Conservation (phyloP, 2,113 vertebrate genomes). For the Polypterus senegalus region DNA sequence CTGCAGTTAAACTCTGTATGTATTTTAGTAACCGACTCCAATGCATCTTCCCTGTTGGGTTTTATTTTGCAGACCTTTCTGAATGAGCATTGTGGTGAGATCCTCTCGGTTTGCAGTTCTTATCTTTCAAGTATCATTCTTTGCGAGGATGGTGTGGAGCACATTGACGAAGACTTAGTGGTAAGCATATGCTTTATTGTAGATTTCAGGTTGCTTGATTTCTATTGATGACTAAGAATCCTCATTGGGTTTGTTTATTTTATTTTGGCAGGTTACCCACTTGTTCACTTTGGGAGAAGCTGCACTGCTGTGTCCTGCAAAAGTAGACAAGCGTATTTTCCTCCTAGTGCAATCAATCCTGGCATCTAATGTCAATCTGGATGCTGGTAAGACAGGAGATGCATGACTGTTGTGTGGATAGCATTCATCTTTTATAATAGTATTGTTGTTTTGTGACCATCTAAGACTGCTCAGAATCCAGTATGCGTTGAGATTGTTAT, state of each 20-base stretch:
- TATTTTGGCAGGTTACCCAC: conserved; percentile 60
- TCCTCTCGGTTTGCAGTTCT: conserved; percentile 60
- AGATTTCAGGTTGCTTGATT: no score
- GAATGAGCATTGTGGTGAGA: conserved; percentile 59
- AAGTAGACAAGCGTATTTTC: conserved; percentile 58
- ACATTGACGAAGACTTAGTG: conserved; percentile 63
- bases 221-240: no score
- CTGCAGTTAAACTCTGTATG: no score
- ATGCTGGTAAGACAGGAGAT: conserved; percentile 39
- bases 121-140: conserved; percentile 64
- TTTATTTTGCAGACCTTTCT: conserved; percentile 41
- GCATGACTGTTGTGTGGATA: no score
- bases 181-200: conserved; percentile 38
- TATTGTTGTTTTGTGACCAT: no score
- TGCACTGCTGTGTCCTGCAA: conserved; percentile 71
- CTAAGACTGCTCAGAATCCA: no score
- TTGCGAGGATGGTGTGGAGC: conserved; percentile 45
- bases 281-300: conserved; percentile 77
- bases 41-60: background rate
- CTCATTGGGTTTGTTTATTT: conserved; percentile 1
- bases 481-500: no score
- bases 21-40: no score
- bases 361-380: conserved; percentile 38
- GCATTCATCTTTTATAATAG: no score
- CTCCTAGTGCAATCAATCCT: conserved; percentile 82